Percentiles rank a stretch among this genome's conserved stretches.
Evolutionary conservation across 2,797 vertebrate genomes (phyloP).

Genomic region (Hipposideros larvatus): DNA sequence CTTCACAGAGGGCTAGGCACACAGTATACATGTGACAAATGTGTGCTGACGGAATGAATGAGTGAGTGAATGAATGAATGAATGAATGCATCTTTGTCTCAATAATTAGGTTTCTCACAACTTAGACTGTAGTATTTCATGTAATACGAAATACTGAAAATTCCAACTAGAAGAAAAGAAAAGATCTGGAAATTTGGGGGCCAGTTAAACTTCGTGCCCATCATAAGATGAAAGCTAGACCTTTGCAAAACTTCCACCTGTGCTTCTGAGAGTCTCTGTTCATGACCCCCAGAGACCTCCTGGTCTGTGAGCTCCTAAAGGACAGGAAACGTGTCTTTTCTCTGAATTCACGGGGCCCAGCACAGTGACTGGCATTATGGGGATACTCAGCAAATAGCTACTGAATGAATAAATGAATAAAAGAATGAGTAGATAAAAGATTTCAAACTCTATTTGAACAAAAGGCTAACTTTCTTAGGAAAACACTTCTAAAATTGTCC

Average conservation of each 20-base stretch:
- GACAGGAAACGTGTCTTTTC: background rate
- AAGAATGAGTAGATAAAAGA: background rate
- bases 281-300: background rate
- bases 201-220: background rate
- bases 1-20: background rate
- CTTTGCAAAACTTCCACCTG: background rate
- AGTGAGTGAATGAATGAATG: background rate
- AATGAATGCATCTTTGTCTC: background rate
- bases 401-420: background rate
- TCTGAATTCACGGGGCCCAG: background rate
- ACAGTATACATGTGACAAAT: background rate
- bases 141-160: constrained; percentile 1
- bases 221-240: background rate
- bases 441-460: constrained; percentile 14
- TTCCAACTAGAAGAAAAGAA: background rate
- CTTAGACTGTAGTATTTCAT: background rate
- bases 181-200: background rate
- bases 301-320: background rate
- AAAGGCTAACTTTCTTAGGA: background rate
- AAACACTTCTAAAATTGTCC: background rate
- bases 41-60: background rate
- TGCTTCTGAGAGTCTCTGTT: background rate
- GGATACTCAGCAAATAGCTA: background rate
- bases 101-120: background rate
- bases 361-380: background rate